These are phyloP conservation scores for Chromobotia macracanthus DNA, from an alignment of 2,797 vertebrate genomes.

Conservation along the genomic window DNA sequence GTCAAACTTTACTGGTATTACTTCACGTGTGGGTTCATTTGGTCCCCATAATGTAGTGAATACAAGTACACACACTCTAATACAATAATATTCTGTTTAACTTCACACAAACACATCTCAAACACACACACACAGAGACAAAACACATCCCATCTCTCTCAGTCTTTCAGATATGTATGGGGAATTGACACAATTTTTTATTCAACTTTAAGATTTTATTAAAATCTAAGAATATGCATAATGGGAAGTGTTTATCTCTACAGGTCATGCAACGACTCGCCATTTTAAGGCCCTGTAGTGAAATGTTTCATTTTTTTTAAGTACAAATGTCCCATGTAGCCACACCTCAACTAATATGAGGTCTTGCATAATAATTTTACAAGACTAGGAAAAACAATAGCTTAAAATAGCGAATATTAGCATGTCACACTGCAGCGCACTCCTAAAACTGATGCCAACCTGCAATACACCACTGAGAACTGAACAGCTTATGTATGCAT, in stretches of 20 bases:
- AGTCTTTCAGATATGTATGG: background rate
- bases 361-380: background rate
- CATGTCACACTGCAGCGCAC: background rate
- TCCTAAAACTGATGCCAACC: background rate
- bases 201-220: background rate
- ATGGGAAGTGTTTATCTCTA: background rate
- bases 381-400: no score
- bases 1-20: no score
- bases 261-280: no score
- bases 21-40: no score
- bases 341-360: background rate
- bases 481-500: background rate
- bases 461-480: background rate
- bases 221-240: background rate
- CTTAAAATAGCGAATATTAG: no score
- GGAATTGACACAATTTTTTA: background rate
- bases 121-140: conserved; percentile 10
- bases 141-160: background rate
- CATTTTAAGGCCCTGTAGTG: background rate
- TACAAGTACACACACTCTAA: conserved; percentile 16
- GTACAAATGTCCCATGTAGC: background rate
- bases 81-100: conserved; percentile 7
- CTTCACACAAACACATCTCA: conserved; percentile 1
- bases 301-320: background rate
- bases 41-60: no score